A percentile compares a stretch with the other conserved stretches of the same genome.
Evolutionary conservation across 2,888 invertebrate genomes (phyloP).

Genomic region (Phania funesta): DNA sequence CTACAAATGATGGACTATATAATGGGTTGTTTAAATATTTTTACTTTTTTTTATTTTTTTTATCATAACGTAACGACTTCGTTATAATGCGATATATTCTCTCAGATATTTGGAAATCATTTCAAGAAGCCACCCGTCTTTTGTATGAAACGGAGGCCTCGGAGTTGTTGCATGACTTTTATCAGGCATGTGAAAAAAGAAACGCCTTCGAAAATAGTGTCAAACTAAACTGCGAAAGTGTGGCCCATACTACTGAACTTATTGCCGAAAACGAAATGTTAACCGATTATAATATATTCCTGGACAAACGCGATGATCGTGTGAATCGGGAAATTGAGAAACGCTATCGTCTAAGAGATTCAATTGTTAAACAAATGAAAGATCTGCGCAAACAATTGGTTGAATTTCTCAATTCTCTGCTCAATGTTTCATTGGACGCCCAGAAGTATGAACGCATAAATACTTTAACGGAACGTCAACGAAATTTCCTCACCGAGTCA

Average conservation of each 20-base stretch:
- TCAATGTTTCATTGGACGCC: conserved; percentile 72
- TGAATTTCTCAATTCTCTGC: conserved; percentile 71
- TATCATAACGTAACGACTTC: no score
- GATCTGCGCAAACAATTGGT: conserved; percentile 71
- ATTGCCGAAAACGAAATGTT: conserved; percentile 70
- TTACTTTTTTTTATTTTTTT: neutral
- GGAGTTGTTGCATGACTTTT: conserved; percentile 73
- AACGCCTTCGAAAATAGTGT: conserved; percentile 68
- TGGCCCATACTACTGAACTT: conserved; percentile 74
- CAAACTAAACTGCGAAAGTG: conserved; percentile 73
- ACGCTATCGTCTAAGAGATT: conserved; percentile 74
- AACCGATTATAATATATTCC: conserved; percentile 71
- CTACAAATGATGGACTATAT: conserved; percentile 75
- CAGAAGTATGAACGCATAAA: conserved; percentile 74
- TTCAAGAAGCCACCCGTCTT: conserved; percentile 13
- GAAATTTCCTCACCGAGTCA: conserved; percentile 72
- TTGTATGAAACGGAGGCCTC: conserved; percentile 74
- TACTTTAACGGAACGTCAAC: conserved; percentile 73
- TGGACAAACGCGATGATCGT: conserved; percentile 72
- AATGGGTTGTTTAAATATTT: conserved; percentile 65
- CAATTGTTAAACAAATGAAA: conserved; percentile 72
- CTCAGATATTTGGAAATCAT: conserved; percentile 69
- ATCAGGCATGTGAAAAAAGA: conserved; percentile 69
- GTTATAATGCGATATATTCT: neutral
- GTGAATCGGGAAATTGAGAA: conserved; percentile 73